phyloP scores from a whole-genome alignment of 2,797 vertebrate genomes.

The Helostoma temminkii region DNA sequence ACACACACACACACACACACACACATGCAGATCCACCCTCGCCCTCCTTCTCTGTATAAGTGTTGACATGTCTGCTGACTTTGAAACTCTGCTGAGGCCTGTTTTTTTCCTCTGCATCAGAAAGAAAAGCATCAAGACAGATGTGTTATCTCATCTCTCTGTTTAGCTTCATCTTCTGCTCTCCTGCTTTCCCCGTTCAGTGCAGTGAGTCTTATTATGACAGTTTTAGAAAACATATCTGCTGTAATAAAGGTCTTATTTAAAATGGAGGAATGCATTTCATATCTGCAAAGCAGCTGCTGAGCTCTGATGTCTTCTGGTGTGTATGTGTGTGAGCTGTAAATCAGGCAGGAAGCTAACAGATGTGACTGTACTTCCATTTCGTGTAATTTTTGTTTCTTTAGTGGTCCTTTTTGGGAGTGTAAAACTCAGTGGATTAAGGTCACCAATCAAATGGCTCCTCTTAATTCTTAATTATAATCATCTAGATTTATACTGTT shows the following conservation, averaged over 20 bases:
- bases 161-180: conserved; percentile 27
- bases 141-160: conserved; percentile 56
- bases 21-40: conserved; percentile 36
- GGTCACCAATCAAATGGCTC: conserved; percentile 10
- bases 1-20: conserved; percentile 14
- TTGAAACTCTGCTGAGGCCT: conserved; percentile 65
- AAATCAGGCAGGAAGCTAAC: conserved; percentile 50
- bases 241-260: conserved; percentile 51
- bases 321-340: conserved; percentile 17
- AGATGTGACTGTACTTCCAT: conserved; percentile 44
- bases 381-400: conserved; percentile 31
- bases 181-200: conserved; percentile 10
- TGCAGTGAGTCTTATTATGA: conserved; percentile 10
- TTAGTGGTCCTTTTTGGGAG: conserved; percentile 1
- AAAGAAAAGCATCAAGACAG: conserved; percentile 55
- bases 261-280: conserved; percentile 70
- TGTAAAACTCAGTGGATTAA: conserved; percentile 9
- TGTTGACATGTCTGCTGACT: conserved; percentile 77
- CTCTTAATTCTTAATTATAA: not conserved
- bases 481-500: not conserved
- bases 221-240: conserved; percentile 24
- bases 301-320: conserved; percentile 23
- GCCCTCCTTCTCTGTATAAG: conserved; percentile 59
- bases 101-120: conserved; percentile 60
- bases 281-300: conserved; percentile 79